Evolutionary conservation across 2,113 vertebrate species (phyloP).

Genomic region (Taxidea taxus): DNA sequence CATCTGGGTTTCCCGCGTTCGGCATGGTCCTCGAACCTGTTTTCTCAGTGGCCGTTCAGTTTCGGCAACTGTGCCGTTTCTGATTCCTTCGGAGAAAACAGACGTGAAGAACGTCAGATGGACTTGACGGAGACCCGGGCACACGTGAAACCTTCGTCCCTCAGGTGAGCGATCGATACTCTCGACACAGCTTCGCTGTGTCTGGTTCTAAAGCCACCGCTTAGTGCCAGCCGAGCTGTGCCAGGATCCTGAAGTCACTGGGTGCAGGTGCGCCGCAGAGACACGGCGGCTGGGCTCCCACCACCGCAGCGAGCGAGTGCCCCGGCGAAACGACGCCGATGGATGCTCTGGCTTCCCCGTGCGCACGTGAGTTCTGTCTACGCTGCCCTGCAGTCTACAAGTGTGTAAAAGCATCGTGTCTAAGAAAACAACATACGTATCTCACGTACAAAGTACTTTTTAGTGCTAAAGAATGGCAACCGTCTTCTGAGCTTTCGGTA

Average conservation of each 20-base stretch:
- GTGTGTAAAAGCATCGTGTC: background rate
- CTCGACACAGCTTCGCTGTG: background rate
- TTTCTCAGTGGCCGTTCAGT: background rate
- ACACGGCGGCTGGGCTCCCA: background rate
- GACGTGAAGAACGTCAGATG: background rate
- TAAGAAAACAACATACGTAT: background rate
- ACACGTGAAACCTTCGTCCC: background rate
- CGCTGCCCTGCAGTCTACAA: background rate
- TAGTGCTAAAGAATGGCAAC: background rate
- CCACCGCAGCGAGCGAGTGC: background rate
- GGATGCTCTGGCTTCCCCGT: background rate
- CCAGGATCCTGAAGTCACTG: background rate
- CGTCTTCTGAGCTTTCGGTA: background rate
- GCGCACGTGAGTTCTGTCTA: background rate
- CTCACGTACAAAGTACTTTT: background rate
- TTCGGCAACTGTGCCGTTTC: background rate
- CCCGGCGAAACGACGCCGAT: background rate
- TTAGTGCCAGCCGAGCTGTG: background rate
- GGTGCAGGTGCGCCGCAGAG: accelerated
- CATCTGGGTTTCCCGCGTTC: too few species aligned
- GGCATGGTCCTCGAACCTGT: accelerated
- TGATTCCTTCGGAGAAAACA: background rate
- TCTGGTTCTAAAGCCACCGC: background rate
- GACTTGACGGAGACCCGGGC: background rate
- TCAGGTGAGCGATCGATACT: background rate